A percentile compares a stretch with the other conserved stretches of the same genome.
Evolutionary conservation across 2,113 vertebrate species (phyloP).

Genomic region (Chloropsis cyanopogon): DNA sequence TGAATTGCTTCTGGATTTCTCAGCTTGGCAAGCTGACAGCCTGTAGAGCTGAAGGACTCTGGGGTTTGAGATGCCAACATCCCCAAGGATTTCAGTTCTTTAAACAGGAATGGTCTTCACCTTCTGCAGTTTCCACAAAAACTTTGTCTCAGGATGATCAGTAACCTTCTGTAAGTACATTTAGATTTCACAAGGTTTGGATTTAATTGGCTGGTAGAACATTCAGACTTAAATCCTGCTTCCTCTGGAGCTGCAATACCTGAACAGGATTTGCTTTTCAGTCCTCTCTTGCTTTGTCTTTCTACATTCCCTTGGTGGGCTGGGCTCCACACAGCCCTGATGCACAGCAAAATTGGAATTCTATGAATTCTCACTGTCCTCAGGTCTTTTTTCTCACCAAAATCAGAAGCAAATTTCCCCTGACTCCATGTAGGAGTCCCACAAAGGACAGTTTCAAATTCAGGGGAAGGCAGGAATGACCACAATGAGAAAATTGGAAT

Average conservation of each 20-base stretch:
- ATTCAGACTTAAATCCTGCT: background rate
- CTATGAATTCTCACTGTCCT: background rate
- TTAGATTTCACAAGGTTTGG: background rate
- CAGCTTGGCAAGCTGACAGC: background rate
- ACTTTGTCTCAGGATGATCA: background rate
- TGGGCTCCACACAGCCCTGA: background rate
- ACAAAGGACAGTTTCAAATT: background rate
- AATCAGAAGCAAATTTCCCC: background rate
- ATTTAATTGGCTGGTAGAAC: background rate
- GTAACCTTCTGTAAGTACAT: background rate
- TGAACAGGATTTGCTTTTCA: background rate
- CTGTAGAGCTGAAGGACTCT: background rate
- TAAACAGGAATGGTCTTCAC: background rate
- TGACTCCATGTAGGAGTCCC: background rate
- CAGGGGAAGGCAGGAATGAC: background rate
- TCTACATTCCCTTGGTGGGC: background rate
- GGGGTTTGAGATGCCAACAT: background rate
- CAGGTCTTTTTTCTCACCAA: background rate
- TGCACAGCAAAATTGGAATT: rapidly evolving
- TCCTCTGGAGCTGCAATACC: background rate
- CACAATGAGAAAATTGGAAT: background rate
- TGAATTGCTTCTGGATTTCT: background rate
- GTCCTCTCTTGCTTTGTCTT: background rate
- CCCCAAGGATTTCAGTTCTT: background rate
- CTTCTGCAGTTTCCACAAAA: background rate